Conservation (phyloP, 2,888 invertebrate species). For the Phaonia tiefii region DNA sequence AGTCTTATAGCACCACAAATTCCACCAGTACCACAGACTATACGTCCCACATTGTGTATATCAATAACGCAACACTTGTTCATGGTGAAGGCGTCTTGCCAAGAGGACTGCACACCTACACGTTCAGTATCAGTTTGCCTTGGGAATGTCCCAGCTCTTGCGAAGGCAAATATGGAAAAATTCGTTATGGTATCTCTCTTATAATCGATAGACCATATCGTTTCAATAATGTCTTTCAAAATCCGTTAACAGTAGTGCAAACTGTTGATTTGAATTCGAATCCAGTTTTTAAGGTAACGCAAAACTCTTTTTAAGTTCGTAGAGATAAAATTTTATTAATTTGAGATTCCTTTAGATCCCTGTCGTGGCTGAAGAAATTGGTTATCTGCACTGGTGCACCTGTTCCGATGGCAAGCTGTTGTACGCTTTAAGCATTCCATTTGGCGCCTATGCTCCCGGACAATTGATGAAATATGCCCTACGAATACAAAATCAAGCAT, state of each 20-base stretch:
- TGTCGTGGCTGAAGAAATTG: conserved; percentile 67
- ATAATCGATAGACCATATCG: conserved; percentile 90
- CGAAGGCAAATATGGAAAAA: conserved; percentile 86
- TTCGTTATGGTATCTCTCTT: conserved; percentile 88
- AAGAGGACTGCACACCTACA: conserved; percentile 82
- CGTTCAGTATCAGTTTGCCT: conserved; percentile 84
- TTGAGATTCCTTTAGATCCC: conserved; percentile 47
- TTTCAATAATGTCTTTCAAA: conserved; percentile 79
- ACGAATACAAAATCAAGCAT: conserved; percentile 67
- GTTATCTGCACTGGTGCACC: conserved; percentile 67
- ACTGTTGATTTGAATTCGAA: conserved; percentile 89
- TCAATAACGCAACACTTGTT: conserved; percentile 65
- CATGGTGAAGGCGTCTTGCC: conserved; percentile 67
- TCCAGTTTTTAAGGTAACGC: conserved; percentile 74
- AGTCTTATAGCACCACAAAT: conserved; percentile 57
- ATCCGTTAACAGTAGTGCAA: conserved; percentile 86
- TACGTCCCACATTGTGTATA: conserved; percentile 70
- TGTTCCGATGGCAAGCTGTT: conserved; percentile 65
- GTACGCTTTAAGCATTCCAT: conserved; percentile 64
- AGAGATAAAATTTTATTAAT: neutral
- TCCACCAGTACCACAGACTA: no score
- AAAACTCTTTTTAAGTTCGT: no score
- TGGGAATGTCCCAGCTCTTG: conserved; percentile 87
- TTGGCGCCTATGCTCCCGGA: conserved; percentile 69
- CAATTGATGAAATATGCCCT: conserved; percentile 67